phyloP scores from a whole-genome alignment of 2,797 vertebrate species.

The Dendrocincla fuliginosa region DNA sequence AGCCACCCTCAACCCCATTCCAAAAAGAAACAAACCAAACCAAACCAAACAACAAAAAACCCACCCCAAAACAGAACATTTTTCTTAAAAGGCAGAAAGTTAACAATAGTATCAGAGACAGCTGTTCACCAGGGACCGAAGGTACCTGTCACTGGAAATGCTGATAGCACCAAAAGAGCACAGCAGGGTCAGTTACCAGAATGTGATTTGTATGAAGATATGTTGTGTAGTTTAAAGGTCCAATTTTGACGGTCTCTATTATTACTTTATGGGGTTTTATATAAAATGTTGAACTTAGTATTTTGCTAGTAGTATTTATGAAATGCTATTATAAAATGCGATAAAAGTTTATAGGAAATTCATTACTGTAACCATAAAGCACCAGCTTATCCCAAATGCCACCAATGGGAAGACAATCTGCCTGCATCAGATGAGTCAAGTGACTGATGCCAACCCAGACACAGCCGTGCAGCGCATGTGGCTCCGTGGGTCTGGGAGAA shows the following conservation, averaged over 20 bases:
- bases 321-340: background rate
- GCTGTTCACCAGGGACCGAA: background rate
- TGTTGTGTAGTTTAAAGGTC: background rate
- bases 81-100: background rate
- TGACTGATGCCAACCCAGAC: background rate
- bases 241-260: background rate
- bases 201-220: background rate
- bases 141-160: background rate
- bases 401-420: background rate
- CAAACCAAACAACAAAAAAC: background rate
- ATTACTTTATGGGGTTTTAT: background rate
- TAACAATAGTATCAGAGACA: background rate
- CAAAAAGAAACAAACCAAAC: background rate
- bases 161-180: background rate
- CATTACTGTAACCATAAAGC: background rate
- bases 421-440: background rate
- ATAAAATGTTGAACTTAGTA: background rate
- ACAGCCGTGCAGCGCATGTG: accelerated
- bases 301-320: slow-evolving; percentile 12
- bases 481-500: background rate
- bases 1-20: accelerated
- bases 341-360: slow-evolving; percentile 40
- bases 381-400: background rate
- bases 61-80: background rate
- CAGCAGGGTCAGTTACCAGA: background rate